Percentiles rank a stretch among this genome's conserved stretches.
These are phyloP conservation scores for Psix sp. DNA, from an alignment of 1,140 invertebrate species.

Conservation along the genomic window DNA sequence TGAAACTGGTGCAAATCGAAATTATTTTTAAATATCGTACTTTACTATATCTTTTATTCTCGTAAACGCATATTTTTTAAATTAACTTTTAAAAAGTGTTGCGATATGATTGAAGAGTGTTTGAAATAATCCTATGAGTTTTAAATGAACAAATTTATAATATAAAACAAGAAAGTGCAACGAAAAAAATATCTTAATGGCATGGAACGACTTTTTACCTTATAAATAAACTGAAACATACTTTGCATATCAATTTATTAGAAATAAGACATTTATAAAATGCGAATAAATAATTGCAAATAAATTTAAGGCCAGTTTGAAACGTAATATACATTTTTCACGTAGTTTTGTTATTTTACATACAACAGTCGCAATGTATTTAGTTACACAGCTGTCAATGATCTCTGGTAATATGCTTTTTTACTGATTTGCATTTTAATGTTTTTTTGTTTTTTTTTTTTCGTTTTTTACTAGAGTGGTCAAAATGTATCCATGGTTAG, in stretches of 20 bases:
- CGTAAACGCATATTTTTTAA: too few species aligned
- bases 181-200: too few species aligned
- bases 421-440: conserved; percentile 9
- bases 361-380: conserved; percentile 26
- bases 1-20: too few species aligned
- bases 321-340: conserved; percentile 37
- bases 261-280: conserved; percentile 43
- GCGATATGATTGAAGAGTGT: too few species aligned
- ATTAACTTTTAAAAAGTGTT: too few species aligned
- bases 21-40: too few species aligned
- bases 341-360: conserved; percentile 34
- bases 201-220: conserved; percentile 10
- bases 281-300: conserved; percentile 51
- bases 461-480: conserved; percentile 11
- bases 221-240: conserved; percentile 18
- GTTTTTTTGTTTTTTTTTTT: background rate
- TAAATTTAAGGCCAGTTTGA: conserved; percentile 25
- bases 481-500: conserved; percentile 31
- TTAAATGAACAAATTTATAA: too few species aligned
- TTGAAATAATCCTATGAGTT: too few species aligned
- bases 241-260: conserved; percentile 45
- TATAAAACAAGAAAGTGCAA: too few species aligned
- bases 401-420: conserved; percentile 16
- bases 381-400: conserved; percentile 26
- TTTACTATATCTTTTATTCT: too few species aligned